Base-by-base conservation (phyloP, 1,140 invertebrate genomes). In the Tetranychus cinnabarinus region DNA sequence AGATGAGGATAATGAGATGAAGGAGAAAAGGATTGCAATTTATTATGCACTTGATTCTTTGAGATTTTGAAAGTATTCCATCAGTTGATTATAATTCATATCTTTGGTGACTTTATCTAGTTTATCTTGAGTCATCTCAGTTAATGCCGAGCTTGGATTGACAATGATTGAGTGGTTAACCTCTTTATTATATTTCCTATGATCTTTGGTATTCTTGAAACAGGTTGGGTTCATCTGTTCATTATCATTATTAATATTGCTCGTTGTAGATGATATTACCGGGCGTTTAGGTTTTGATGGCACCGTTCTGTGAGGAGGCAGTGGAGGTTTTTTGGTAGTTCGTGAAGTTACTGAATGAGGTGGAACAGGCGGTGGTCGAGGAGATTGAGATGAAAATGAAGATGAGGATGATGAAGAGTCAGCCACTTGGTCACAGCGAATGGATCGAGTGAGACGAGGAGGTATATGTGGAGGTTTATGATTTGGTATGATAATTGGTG, bases 61-160 rank as follows among this genome's bases (percentile, higher is more conserved):
- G 68, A 96, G 77, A 77, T 90, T 93, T 74, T 92, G 87, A 78
- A 96, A 93, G 75, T 95, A 92, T 69, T 90, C 84, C 85, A 92
- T 88, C 70, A 96, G 86, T 77, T 93, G 86, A 70, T 93, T 87
- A 73, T 95, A 93, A 71, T 93, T 87, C 86, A 95, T 88, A 67
- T 86, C 86, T 55, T 62, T 61, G 48, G 63, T 58, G 3, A 63
- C 62, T 15, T 61, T 35, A 47, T 67, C 65, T 65, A 61, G 62
- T 33, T 63, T 61, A 37, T 61, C 63, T 52, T 66, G 12, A 4
- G 54, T 59, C 15, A 31, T 39, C 45, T 56, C 10, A 13, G 31
- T 37, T 46, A 39, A 23, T 48, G 39, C 5, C 6, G 13, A 34
- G 37, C 31, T 61, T 33, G 46, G 4, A 60, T 60, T 54, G 33